Evolutionary conservation across 2,113 vertebrate genomes (phyloP).

Genomic region (Diadophis punctatus): DNA sequence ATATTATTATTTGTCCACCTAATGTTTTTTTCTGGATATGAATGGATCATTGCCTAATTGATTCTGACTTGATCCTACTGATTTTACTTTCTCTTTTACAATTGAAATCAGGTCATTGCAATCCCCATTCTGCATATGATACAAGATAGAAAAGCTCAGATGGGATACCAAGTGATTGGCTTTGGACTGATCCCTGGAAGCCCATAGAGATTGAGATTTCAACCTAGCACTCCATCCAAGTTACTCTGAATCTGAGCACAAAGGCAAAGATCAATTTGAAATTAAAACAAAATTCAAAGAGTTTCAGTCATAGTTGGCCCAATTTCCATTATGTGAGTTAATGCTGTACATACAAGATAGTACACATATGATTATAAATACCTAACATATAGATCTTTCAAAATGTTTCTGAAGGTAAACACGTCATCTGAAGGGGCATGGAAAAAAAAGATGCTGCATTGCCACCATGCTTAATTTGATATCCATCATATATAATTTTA

Average conservation of each 20-base stretch:
- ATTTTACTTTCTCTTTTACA: not conserved
- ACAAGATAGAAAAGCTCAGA: not conserved
- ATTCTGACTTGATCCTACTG: not conserved
- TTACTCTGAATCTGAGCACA: not conserved
- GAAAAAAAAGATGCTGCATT: not conserved
- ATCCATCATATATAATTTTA: not conserved
- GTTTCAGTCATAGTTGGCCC: not conserved
- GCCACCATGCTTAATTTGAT: not conserved
- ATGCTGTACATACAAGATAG: not conserved
- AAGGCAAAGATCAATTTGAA: not conserved
- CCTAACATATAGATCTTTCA: not conserved
- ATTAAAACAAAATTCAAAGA: not conserved
- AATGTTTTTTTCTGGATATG: not conserved
- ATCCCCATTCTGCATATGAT: not conserved
- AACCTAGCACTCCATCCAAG: not conserved
- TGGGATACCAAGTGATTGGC: not conserved
- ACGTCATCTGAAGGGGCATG: not conserved
- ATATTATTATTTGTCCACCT: not conserved
- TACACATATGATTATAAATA: not conserved
- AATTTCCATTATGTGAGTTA: not conserved
- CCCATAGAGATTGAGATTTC: not conserved
- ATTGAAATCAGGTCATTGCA: not conserved
- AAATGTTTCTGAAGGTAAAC: not conserved
- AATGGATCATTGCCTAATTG: not conserved
- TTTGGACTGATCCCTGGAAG: not conserved